These are phyloP conservation scores for Brachirus orientalis DNA, from an alignment of 2,113 vertebrate species.

Conservation along the genomic window DNA sequence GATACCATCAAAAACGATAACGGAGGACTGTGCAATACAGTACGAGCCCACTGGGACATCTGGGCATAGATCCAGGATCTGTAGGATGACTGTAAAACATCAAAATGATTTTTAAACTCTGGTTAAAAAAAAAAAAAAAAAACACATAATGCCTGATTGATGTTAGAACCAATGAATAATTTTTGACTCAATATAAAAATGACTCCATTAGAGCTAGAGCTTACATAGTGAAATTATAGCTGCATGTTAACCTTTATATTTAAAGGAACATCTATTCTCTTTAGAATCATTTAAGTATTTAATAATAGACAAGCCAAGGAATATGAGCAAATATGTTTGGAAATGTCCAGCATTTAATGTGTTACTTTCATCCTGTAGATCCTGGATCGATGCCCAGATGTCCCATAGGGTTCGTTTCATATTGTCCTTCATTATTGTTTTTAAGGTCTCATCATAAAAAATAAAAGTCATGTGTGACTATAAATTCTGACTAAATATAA, in stretches of 20 bases:
- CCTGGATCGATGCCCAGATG: constrained; percentile 2
- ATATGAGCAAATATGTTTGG: neutral
- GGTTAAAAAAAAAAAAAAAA: too few species aligned
- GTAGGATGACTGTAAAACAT: neutral
- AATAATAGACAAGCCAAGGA: neutral
- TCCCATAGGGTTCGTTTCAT: neutral
- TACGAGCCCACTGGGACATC: neutral
- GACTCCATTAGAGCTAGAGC: too few species aligned
- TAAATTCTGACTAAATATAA: neutral
- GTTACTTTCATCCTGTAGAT: neutral
- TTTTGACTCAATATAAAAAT: too few species aligned
- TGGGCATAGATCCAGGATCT: neutral
- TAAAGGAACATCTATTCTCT: neutral
- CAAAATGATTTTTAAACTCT: neutral
- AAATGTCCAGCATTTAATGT: neutral
- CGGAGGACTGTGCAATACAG: neutral
- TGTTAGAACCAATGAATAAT: too few species aligned
- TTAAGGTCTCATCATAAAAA: neutral
- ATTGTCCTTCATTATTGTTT: constrained; percentile 1
- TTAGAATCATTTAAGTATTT: neutral
- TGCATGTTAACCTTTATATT: neutral
- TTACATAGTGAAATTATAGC: neutral
- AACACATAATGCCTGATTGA: too few species aligned
- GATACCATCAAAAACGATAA: neutral
- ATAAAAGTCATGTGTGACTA: neutral